These are phyloP conservation scores for Esox lucius DNA, from an alignment of 2,797 vertebrate genomes.

Conservation along the genomic window DNA sequence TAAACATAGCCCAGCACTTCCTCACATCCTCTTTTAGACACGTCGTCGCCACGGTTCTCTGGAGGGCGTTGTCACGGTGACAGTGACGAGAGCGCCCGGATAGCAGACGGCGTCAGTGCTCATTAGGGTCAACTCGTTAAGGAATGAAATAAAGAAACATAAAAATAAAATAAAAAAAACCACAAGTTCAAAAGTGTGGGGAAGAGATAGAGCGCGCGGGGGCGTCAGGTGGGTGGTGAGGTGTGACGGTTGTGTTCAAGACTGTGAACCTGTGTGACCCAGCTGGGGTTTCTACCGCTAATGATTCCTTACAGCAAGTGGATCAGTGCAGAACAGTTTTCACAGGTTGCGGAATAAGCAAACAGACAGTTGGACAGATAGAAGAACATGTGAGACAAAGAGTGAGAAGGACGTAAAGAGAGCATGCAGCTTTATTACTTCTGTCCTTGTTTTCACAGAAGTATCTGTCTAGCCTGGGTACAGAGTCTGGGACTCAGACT, in stretches of 20 bases:
- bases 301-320: constrained; percentile 69
- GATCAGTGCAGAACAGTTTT: constrained; percentile 65
- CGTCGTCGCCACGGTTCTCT: constrained; percentile 54
- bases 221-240: background rate
- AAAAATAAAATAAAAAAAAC: constrained; percentile 44
- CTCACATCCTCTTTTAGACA: constrained; percentile 74
- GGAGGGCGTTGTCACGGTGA: constrained; percentile 66
- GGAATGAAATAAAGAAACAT: constrained; percentile 62
- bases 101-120: constrained; percentile 67
- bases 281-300: constrained; percentile 63
- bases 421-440: background rate
- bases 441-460: background rate
- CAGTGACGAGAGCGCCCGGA: constrained; percentile 65
- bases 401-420: background rate
- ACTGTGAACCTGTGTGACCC: constrained; percentile 60
- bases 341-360: constrained; percentile 56
- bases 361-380: no score
- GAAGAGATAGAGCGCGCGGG: constrained; percentile 38
- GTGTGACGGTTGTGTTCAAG: constrained; percentile 40
- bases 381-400: no score
- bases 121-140: constrained; percentile 74
- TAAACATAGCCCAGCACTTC: constrained; percentile 70
- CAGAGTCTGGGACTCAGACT: no score
- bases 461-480: no score
- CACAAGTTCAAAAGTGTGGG: constrained; percentile 18